Base-by-base conservation (phyloP, 2,113 vertebrate species). In the Alosa alosa region DNA sequence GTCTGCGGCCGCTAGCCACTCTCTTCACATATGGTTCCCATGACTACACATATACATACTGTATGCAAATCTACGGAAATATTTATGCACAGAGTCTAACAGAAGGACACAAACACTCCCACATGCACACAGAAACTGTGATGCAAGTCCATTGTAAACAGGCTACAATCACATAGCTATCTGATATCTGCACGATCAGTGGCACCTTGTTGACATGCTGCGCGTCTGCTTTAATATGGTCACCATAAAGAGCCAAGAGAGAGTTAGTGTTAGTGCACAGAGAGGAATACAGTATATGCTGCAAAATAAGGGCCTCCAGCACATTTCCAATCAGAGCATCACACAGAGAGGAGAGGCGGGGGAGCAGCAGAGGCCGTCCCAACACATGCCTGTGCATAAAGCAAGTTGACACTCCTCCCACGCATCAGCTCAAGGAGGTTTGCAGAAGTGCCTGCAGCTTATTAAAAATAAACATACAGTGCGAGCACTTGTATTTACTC, bases 391-490 rank as follows among this genome's bases (percentile, higher is more conserved):
- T 0, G 10, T 39, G 64, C 64, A 72, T 9, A 36, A 25, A 36
- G 9, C 72, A 39, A 78, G 72, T 15, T 78, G 72, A 39, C 72
- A 78, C 31, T 17, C 72, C 72, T 31, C 72, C 13, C 36, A 78
- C 72, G 11, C 72, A 78, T 39, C 72, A 36, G 72, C 72, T 78
- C 72, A 5, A 78, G 25, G 72, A 78, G 72, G 72, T 41, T 36
- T 78, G 72, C 72, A 0, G 4, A 39, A 78, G 72, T 15, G 25
- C 31, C 36, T 31, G 31, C 31, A 36, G 72, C 31, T 36, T 78
- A 39, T 39, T 78, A 78, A 78, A 72, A 78, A 78, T 36, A 78
- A 78, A 78, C 72, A 39, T 36, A 36, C 72, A 78, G 72, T 36
- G 10, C 39, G 31, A 6, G 72, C 11, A 13, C 31, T 15, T 78